Conservation (phyloP, 2,797 vertebrate species). For the Gadopsis marmoratus region DNA sequence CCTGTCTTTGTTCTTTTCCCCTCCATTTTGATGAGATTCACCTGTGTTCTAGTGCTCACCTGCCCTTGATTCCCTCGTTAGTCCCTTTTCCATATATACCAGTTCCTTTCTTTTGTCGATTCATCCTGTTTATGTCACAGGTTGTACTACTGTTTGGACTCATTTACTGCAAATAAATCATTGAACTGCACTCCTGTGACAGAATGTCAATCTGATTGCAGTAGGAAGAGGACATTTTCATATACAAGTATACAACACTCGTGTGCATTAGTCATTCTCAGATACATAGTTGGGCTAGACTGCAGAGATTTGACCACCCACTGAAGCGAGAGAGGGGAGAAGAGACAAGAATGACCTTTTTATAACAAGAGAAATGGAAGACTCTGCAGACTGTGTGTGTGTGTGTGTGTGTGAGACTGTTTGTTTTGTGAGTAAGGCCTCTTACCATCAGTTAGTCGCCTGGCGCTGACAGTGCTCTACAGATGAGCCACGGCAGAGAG, state of each 20-base stretch:
- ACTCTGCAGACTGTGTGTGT: conserved; percentile 49
- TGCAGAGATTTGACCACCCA: conserved; percentile 66
- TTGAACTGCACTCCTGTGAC: too few species aligned
- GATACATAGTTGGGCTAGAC: conserved; percentile 34
- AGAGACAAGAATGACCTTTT: conserved; percentile 80
- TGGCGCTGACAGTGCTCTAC: conserved; percentile 73
- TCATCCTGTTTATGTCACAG: too few species aligned
- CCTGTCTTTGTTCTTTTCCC: too few species aligned
- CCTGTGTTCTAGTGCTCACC: too few species aligned
- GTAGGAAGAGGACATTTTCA: conserved; percentile 36
- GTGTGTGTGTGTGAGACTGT: conserved; percentile 20
- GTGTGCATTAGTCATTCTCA: conserved; percentile 40
- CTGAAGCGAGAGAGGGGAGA: conserved; percentile 49
- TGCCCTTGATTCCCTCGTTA: too few species aligned
- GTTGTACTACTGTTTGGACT: too few species aligned
- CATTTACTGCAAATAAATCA: too few species aligned
- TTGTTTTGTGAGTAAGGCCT: conserved; percentile 66
- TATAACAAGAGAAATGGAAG: conserved; percentile 72
- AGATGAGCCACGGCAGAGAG: conserved; percentile 68
- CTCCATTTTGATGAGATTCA: too few species aligned
- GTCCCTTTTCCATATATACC: too few species aligned
- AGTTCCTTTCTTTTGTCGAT: too few species aligned
- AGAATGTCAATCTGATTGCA: conserved; percentile 26
- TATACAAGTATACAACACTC: conserved; percentile 21
- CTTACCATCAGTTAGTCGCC: conserved; percentile 75